A percentile compares a stretch with the other conserved stretches of the same genome.
These are phyloP conservation scores for Caenorhabditis angaria DNA, from an alignment of 2,888 invertebrate genomes.

Conservation along the genomic window DNA sequence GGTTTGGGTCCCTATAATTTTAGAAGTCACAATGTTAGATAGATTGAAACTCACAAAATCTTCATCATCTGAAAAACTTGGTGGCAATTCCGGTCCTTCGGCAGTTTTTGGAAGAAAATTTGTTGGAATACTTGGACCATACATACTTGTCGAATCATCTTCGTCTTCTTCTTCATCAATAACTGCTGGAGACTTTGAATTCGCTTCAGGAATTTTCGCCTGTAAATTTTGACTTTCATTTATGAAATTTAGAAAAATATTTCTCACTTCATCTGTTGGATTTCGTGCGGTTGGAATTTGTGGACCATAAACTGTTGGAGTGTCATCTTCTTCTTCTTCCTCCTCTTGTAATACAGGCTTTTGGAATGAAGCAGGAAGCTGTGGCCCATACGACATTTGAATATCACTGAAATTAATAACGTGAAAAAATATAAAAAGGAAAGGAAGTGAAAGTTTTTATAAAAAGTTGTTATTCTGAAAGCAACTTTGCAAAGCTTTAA, in stretches of 20 bases:
- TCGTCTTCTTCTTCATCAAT: background rate
- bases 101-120: constrained; percentile 14
- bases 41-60: constrained; percentile 31
- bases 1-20: constrained; percentile 42
- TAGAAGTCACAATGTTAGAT: too few species aligned
- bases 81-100: constrained; percentile 24
- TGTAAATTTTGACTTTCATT: background rate
- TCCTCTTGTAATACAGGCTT: constrained; percentile 1
- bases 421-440: too few species aligned
- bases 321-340: background rate
- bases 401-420: background rate
- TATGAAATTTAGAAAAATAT: background rate
- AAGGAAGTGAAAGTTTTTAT: too few species aligned
- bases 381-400: constrained; percentile 9
- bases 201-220: background rate
- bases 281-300: background rate
- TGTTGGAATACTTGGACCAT: constrained; percentile 32
- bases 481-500: too few species aligned
- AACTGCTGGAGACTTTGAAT: background rate
- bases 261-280: background rate
- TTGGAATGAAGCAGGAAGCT: background rate
- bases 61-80: constrained; percentile 44
- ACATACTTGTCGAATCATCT: constrained; percentile 3
- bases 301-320: background rate
- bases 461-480: too few species aligned